These are phyloP conservation scores for Hydra vulgaris DNA, from an alignment of 30 jellyfish, hydroid and myxozoan species.

Conservation along the genomic window DNA sequence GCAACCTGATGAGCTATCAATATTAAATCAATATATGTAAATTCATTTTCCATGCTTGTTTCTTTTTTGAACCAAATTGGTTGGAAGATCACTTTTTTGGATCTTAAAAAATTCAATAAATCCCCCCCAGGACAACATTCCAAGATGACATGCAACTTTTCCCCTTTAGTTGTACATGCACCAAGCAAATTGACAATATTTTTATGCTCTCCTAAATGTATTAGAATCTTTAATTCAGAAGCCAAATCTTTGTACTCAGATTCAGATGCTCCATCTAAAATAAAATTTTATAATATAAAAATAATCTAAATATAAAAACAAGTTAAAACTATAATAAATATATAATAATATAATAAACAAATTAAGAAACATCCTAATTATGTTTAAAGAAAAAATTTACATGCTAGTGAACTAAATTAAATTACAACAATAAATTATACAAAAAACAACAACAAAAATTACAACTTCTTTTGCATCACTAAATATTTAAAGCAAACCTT, in stretches of 20 bases:
- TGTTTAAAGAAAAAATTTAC: too few species aligned
- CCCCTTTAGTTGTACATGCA: slow-evolving; percentile 86
- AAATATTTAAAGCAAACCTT: too few species aligned
- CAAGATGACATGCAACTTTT: slow-evolving; percentile 57
- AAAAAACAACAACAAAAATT: too few species aligned
- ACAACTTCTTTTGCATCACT: too few species aligned
- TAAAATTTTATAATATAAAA: too few species aligned
- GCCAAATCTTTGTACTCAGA: slow-evolving; percentile 91
- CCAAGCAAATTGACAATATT: slow-evolving; percentile 88
- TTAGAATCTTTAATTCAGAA: slow-evolving; percentile 83
- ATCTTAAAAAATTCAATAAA: slow-evolving; percentile 63
- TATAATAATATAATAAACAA: too few species aligned
- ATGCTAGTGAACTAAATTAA: too few species aligned
- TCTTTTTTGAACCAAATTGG: slow-evolving; percentile 67
- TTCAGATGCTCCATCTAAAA: slow-evolving; percentile 80
- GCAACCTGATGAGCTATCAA: slow-evolving; percentile 77
- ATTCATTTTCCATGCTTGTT: slow-evolving; percentile 56
- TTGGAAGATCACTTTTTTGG: slow-evolving; percentile 49
- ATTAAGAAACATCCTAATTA: too few species aligned
- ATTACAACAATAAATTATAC: too few species aligned
- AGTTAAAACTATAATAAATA: neutral
- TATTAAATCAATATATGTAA: slow-evolving; percentile 58
- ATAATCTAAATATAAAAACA: too few species aligned
- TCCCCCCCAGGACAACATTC: slow-evolving; percentile 94
- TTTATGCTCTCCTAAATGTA: slow-evolving; percentile 92